phyloP scores from a whole-genome alignment of 53 echinoderm and acorn worm genomes.

The Mesocentrotus franciscanus region DNA sequence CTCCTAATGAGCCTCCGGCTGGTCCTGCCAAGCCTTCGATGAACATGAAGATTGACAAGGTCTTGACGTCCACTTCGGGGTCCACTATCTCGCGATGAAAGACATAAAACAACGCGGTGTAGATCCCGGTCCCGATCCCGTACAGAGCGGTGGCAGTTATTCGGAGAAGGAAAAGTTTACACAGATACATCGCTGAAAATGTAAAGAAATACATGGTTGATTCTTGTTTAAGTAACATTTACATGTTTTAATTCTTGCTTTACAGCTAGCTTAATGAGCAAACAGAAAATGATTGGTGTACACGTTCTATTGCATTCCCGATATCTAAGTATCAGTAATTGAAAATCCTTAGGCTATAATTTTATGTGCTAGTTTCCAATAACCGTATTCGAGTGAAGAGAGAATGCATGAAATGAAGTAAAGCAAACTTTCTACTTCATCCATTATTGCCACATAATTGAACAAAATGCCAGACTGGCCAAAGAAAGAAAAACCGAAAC shows the following conservation, averaged over 20 bases:
- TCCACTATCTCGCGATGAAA: constrained; percentile 26
- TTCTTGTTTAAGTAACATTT: too few relatives aligned
- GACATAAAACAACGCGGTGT: constrained; percentile 4
- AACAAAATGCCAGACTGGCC: too few relatives aligned
- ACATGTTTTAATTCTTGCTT: too few relatives aligned
- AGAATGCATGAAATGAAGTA: too few relatives aligned
- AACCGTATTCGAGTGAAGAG: not conserved
- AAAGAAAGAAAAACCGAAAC: too few relatives aligned
- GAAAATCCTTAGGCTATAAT: not conserved
- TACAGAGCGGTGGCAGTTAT: not conserved
- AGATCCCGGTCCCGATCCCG: not conserved
- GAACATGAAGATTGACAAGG: constrained; percentile 29
- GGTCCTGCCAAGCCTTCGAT: constrained; percentile 17
- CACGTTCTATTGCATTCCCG: not conserved
- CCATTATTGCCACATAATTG: too few relatives aligned
- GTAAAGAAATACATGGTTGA: not conserved
- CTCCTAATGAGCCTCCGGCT: constrained; percentile 11
- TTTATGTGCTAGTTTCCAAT: not conserved
- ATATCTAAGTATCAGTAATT: not conserved
- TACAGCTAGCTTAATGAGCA: too few relatives aligned
- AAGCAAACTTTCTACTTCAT: too few relatives aligned
- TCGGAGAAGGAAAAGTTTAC: not conserved
- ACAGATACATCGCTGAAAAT: constrained; percentile 5
- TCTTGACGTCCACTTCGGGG: constrained; percentile 49
- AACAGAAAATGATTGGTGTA: too few relatives aligned